Base-by-base conservation (phyloP, 2,113 vertebrate species). In the Stigmatopora argus region DNA sequence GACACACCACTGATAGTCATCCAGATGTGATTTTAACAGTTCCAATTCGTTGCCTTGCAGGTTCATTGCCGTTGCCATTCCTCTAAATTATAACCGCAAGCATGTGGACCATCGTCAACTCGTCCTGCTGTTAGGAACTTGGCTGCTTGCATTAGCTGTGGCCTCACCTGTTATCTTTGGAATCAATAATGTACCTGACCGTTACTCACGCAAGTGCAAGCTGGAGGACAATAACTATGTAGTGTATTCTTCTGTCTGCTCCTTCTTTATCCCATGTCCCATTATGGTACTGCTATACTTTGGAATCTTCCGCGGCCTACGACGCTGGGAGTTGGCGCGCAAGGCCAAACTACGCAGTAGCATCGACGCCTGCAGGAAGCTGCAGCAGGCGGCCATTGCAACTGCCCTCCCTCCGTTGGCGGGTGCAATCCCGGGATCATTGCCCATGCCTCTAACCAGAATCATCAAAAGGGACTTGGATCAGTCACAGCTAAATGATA, bases 201-300 rank as follows among this genome's bases (percentile, higher is more conserved):
- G 96, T 21, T 88, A 97, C 72, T 90, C 92, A 12, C 83, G 80
- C 10, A 85, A 89, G 76, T 98, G 96, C 81, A 93, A 93, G 77
- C 90, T 98, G 76, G 96, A 98, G 83, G 91, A 95, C 81, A 83
- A 94, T 79, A 93, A 91, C 87, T 97, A 96, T 46, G 88, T 98
- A 0, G 87, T 98, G 1, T 96, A 93, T 66, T 97, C 96, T 6
- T 98, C 95, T 3, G 85, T 96, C 52, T 97, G 96, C 83, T 98
- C 96, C 82, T 98, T 97, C 86, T 94, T 98, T 86, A 90, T 98
- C 73, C 96, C 96, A 17, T 97, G 96, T 68, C 96, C 95, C 21
- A 86, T 96, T 80, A 95, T 97, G 96, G 86, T 98, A 63, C 84
- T 97, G 70, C 92, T 98, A 41, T 97, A 95, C 87, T 92, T 92